phyloP scores from a whole-genome alignment of 1,140 invertebrate genomes.

The Drosophila parabipectinata region DNA sequence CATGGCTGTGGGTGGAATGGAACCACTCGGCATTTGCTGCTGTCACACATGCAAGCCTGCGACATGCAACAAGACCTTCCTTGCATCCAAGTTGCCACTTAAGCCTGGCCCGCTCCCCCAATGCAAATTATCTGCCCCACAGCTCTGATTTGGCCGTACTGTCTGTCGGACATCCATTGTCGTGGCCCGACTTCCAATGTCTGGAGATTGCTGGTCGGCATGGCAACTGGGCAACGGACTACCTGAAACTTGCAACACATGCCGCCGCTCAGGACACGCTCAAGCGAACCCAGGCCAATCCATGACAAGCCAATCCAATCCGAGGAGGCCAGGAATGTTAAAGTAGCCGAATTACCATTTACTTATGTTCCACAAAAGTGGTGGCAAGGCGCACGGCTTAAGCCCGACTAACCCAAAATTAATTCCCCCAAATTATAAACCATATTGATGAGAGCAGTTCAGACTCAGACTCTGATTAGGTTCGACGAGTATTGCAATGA shows the following conservation, averaged over 20 bases:
- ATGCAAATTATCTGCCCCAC: conserved; percentile 77
- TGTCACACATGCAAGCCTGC: conserved; percentile 27
- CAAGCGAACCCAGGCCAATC: conserved; percentile 5
- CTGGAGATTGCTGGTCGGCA: conserved; percentile 56
- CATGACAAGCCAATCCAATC: conserved; percentile 12
- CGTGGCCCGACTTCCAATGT: conserved; percentile 35
- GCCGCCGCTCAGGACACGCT: conserved; percentile 51
- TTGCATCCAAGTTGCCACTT: conserved; percentile 57
- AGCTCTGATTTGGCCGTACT: conserved; percentile 67
- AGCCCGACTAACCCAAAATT: conserved; percentile 17
- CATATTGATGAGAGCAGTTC: conserved; percentile 15
- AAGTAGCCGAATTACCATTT: conserved; percentile 37
- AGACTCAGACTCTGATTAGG: neutral
- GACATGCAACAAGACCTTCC: conserved; percentile 39
- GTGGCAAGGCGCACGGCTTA: conserved; percentile 21
- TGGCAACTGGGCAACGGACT: conserved; percentile 41
- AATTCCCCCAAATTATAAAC: conserved; percentile 29
- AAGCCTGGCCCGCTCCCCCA: conserved; percentile 60
- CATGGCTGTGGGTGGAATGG: neutral
- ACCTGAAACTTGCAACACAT: conserved; percentile 48
- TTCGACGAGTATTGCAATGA: neutral
- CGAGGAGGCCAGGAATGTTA: conserved; percentile 22
- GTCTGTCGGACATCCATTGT: conserved; percentile 71
- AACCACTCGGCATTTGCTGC: neutral
- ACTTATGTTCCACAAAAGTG: conserved; percentile 28